These are phyloP conservation scores for Pogonus chalceus DNA, from an alignment of 1,140 invertebrate genomes.

Conservation along the genomic window DNA sequence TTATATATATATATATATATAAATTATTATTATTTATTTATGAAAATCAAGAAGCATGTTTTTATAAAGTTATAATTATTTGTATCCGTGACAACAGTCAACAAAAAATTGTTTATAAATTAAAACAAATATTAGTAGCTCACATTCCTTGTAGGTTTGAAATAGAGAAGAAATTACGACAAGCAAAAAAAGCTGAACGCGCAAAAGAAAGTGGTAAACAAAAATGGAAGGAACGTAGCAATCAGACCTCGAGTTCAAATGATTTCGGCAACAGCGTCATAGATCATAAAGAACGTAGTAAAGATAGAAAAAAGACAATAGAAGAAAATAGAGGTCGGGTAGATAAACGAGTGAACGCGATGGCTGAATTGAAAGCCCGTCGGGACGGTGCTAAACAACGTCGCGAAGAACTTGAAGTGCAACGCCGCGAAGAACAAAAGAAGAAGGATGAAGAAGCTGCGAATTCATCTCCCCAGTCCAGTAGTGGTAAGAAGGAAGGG, in stretches of 20 bases:
- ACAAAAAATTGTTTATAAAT: no score
- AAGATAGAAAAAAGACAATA: slow-evolving; percentile 86
- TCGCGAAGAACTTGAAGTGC: slow-evolving; percentile 42
- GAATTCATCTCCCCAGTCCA: slow-evolving; percentile 40
- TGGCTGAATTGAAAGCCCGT: slow-evolving; percentile 81
- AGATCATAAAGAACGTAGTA: slow-evolving; percentile 69
- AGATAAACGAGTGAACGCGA: slow-evolving; percentile 83
- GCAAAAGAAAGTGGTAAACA: slow-evolving; percentile 44
- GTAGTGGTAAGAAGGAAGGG: slow-evolving; percentile 35
- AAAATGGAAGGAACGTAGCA: slow-evolving; percentile 37
- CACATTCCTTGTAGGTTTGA: slow-evolving; percentile 69
- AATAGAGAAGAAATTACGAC: slow-evolving; percentile 86
- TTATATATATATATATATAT: slow-evolving; percentile 11
- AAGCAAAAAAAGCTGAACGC: slow-evolving; percentile 74
- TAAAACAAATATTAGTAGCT: no score
- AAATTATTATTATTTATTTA: no score
- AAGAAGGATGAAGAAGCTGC: slow-evolving; percentile 58
- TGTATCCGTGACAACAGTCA: no score
- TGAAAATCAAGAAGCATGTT: no score
- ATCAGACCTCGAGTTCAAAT: slow-evolving; percentile 33
- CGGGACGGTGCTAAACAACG: slow-evolving; percentile 58
- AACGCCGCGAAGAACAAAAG: slow-evolving; percentile 37
- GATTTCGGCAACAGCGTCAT: slow-evolving; percentile 36
- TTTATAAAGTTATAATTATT: no score
- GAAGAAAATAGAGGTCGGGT: slow-evolving; percentile 71